A percentile compares a stretch with the other conserved stretches of the same genome.
Conservation (phyloP, 2,113 vertebrate species). For the Pycnonotus jocosus region DNA sequence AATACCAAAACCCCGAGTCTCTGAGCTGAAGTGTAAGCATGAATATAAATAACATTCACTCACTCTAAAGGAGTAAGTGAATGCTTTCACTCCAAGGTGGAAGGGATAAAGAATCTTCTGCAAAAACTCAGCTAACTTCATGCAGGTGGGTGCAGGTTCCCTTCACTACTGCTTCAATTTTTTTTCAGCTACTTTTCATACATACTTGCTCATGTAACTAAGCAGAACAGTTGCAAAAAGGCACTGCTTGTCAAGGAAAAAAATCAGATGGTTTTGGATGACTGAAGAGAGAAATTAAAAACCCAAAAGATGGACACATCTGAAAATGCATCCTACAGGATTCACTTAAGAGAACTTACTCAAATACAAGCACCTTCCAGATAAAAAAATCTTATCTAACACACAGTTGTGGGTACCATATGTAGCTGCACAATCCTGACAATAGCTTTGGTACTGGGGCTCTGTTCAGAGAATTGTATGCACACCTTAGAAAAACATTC, state of each 20-base stretch:
- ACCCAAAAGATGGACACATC: not conserved
- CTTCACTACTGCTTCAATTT: not conserved
- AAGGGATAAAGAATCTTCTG: not conserved
- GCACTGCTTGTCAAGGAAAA: not conserved
- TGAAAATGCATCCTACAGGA: not conserved
- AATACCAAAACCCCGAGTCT: not conserved
- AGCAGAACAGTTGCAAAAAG: not conserved
- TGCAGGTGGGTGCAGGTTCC: not conserved
- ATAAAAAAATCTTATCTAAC: not conserved
- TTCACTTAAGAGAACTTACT: not conserved
- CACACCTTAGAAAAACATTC: not conserved
- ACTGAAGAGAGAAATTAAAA: not conserved
- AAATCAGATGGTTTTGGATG: not conserved
- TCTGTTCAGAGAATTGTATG: not conserved
- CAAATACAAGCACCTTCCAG: not conserved
- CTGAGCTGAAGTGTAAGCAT: not conserved
- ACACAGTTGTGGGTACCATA: not conserved
- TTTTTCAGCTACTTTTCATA: not conserved
- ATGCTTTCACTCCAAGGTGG: not conserved
- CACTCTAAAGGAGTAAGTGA: not conserved
- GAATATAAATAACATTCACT: not conserved
- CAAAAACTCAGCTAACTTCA: not conserved
- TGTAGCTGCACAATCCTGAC: not conserved
- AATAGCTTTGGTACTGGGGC: not conserved
- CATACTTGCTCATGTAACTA: not conserved